Conservation (phyloP, 2,797 vertebrate species). For the Hydrophis major region DNA sequence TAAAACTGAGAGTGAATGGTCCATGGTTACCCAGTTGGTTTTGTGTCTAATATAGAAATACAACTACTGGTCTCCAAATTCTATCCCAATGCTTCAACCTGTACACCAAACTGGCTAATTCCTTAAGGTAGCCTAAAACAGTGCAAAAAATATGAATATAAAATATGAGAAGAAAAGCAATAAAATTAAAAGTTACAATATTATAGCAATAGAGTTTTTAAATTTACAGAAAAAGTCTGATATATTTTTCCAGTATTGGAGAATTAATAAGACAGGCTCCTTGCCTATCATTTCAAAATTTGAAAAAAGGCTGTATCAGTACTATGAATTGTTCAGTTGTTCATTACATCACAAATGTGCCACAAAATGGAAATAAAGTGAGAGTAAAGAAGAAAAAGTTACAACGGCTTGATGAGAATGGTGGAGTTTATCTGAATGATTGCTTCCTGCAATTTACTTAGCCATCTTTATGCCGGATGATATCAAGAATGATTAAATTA, state of each 20-base stretch:
- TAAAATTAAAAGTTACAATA: neutral
- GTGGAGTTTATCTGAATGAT: slow-evolving; percentile 13
- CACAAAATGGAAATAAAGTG: slow-evolving; percentile 21
- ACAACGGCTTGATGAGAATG: slow-evolving; percentile 13
- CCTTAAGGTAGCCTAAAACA: neutral
- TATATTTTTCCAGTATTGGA: neutral
- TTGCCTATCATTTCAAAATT: neutral
- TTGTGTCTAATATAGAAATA: neutral
- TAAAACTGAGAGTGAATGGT: neutral
- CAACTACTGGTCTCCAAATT: neutral
- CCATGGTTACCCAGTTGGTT: neutral
- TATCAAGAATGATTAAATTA: slow-evolving; percentile 20
- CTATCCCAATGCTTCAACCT: neutral
- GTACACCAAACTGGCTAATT: neutral
- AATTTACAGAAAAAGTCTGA: neutral
- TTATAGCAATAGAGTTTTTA: slow-evolving; percentile 6
- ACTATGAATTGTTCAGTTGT: slow-evolving; percentile 14
- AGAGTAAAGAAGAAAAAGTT: slow-evolving; percentile 3
- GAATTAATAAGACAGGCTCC: neutral
- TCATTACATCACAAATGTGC: slow-evolving; percentile 22
- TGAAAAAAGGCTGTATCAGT: neutral
- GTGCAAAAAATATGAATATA: neutral
- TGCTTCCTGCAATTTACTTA: slow-evolving; percentile 18
- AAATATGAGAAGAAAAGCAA: neutral
- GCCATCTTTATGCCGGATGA: neutral